A percentile compares a stretch with the other conserved stretches of the same genome.
Evolutionary conservation across 2,113 vertebrate species (phyloP).

Genomic region (Corvus moneduloides): DNA sequence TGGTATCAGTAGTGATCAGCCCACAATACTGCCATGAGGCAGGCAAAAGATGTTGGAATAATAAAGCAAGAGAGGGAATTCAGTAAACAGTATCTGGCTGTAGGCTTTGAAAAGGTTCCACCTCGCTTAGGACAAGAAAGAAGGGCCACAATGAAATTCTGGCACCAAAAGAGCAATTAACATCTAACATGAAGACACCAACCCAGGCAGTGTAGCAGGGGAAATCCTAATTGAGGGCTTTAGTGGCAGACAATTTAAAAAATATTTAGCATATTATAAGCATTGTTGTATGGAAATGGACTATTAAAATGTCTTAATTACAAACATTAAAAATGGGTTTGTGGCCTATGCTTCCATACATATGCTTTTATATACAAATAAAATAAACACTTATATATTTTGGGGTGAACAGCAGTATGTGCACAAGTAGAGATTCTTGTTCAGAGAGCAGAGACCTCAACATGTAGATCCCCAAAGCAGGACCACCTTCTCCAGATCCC

Average conservation of each 20-base stretch:
- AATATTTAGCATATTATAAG: not conserved
- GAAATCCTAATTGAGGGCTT: not conserved
- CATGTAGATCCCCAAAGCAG: not conserved
- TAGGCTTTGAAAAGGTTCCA: not conserved
- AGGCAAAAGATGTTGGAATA: not conserved
- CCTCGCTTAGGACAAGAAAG: not conserved
- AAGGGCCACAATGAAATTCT: not conserved
- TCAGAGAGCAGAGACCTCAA: not conserved
- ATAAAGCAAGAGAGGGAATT: not conserved
- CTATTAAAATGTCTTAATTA: not conserved
- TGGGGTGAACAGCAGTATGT: not conserved
- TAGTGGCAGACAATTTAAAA: not conserved
- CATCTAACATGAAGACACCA: not conserved
- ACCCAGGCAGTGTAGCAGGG: accelerated
- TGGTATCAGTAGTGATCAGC: not conserved
- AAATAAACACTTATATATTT: not conserved
- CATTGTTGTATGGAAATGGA: not conserved
- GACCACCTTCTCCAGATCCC: not conserved
- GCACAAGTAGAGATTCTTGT: not conserved
- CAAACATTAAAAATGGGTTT: not conserved
- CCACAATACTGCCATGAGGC: not conserved
- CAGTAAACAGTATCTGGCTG: not conserved
- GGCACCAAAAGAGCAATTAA: not conserved
- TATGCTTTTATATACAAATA: not conserved
- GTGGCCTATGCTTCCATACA: not conserved